Base-by-base conservation (phyloP, 2,113 vertebrate genomes). In the Neotoma lepida region DNA sequence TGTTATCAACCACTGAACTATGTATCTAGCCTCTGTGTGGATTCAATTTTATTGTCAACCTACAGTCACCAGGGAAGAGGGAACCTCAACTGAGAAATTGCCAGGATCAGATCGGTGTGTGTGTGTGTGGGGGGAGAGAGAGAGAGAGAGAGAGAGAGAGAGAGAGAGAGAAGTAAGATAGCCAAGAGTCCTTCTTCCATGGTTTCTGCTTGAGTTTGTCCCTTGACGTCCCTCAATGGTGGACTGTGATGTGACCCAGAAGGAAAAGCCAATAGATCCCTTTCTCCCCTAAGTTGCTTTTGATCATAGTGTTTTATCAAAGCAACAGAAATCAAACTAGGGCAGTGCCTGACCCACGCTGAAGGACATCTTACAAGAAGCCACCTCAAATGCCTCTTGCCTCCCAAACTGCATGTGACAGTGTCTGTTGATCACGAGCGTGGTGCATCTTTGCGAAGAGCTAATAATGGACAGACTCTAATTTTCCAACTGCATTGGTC, bases 401-500 rank as follows among this genome's bases (percentile, higher is more conserved):
- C 20, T 66, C 77, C 14, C 46, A 90, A 49, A 78, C 0, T 1
- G 9, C 18, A 15, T 18, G 51, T 66, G 46, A 64, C 41, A 9
- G 58, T 73, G 12, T 49, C 46, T 73, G 30, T 4, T 1, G 12
- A 30, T 35, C 15, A 8, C 3, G 9, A 58, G 84, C 76, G 28
- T 46, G 63, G 13, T 9, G 0, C 54, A 22, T 82, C 33, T 81
- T 71, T 86, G 71, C 56, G 54, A 89, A 88, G 28, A 91, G 14
- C 14, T 33, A 51, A 33, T 46, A 56, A 95, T 5, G 20, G 58
- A 17, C 24, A n/a, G 49, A 86, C 35, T 77, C 33, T 33, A 78
- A 90, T 86, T 90, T 77, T 94, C 49, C 56, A 92, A 41, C 30
- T n/a, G 63, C 26, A 10, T 20, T 89, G 76, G 54, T 91, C 24